These are phyloP conservation scores for Brachionus paranguensis DNA, from an alignment of 1,140 invertebrate species.

Conservation along the genomic window DNA sequence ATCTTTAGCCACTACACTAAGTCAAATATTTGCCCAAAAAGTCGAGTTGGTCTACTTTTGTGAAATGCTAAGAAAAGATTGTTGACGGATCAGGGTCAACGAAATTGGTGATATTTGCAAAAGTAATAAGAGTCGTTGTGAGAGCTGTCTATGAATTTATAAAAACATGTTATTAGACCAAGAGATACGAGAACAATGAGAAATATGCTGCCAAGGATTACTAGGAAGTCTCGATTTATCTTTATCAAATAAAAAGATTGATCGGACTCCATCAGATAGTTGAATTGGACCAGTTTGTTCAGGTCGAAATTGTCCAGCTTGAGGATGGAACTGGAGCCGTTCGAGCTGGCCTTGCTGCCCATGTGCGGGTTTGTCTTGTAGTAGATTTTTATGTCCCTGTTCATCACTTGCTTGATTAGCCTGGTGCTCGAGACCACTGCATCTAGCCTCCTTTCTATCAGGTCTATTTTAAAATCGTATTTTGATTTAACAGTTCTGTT, in stretches of 20 bases:
- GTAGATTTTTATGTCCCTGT: slow-evolving; percentile 10
- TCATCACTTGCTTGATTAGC: not conserved
- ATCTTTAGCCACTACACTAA: not conserved
- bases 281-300: not conserved
- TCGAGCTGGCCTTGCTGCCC: not conserved
- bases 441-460: not conserved
- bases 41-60: not conserved
- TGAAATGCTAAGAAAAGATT: not conserved
- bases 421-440: not conserved
- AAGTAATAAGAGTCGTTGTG: slow-evolving; percentile 15
- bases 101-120: slow-evolving; percentile 20
- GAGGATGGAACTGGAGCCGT: not conserved
- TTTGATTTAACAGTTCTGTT: not conserved
- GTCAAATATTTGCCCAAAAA: not conserved
- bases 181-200: not conserved
- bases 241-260: not conserved
- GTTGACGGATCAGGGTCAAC: not conserved
- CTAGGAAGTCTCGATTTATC: not conserved
- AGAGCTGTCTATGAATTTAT: slow-evolving; percentile 9
- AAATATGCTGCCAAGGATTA: not conserved
- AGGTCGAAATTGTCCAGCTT: not conserved
- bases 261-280: not conserved
- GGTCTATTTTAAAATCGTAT: slow-evolving; percentile 14
- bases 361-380: not conserved
- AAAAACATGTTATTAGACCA: slow-evolving; percentile 10